These are phyloP conservation scores for Eudorcas thomsonii DNA, from an alignment of 2,113 vertebrate genomes.

Conservation along the genomic window DNA sequence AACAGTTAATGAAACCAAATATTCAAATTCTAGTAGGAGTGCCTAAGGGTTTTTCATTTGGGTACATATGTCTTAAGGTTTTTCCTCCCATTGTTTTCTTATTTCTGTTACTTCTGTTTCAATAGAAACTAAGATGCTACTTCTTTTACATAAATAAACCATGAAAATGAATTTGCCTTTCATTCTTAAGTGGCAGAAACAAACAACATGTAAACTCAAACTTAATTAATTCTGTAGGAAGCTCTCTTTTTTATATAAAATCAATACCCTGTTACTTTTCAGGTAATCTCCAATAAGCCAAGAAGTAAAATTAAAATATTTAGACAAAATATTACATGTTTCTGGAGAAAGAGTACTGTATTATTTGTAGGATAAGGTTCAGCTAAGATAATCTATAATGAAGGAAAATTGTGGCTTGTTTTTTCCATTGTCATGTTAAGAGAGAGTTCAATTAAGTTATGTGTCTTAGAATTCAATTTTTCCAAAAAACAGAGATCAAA, in stretches of 20 bases:
- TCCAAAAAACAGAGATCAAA: not conserved
- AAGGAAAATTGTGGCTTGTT: not conserved
- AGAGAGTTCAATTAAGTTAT: not conserved
- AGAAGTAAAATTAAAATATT: constrained; percentile 7
- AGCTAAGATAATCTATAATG: not conserved
- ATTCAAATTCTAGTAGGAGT: not conserved
- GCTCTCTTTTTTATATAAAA: not conserved
- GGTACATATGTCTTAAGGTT: not conserved
- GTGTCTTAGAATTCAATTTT: constrained; percentile 37
- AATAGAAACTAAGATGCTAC: not conserved
- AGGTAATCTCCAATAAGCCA: constrained; percentile 13
- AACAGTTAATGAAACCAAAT: not conserved
- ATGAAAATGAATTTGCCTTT: constrained; percentile 3
- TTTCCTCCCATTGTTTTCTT: not conserved
- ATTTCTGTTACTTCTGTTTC: constrained; percentile 14
- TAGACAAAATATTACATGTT: not conserved
- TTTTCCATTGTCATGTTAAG: not conserved
- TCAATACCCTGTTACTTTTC: not conserved
- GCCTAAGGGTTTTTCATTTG: not conserved
- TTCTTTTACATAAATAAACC: not conserved
- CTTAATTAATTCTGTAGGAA: not conserved
- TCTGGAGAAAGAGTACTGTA: not conserved
- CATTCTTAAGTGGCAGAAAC: constrained; percentile 2
- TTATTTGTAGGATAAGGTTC: not conserved
- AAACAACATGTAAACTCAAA: not conserved